phyloP scores from a whole-genome alignment of 2,113 vertebrate genomes.

The Hippolais icterina region DNA sequence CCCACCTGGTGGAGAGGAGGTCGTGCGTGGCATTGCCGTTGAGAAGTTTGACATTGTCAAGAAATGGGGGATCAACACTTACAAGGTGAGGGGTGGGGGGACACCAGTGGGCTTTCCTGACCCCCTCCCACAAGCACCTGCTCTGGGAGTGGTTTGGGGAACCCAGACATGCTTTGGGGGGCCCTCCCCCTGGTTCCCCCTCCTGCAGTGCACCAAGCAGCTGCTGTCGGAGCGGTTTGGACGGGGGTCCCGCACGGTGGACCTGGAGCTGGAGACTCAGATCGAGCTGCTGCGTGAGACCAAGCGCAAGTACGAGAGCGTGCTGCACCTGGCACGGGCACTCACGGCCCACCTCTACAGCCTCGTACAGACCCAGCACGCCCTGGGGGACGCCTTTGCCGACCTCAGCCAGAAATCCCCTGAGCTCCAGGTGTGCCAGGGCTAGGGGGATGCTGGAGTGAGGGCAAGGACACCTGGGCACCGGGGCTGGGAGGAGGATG shows the following conservation, averaged over 20 bases:
- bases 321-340: conserved; percentile 87
- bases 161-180: conserved; percentile 68
- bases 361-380: conserved; percentile 96
- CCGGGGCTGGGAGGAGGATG: not conserved
- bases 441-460: not conserved
- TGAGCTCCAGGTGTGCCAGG: conserved; percentile 78
- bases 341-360: conserved; percentile 95
- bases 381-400: conserved; percentile 92
- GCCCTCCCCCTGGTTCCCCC: fast-evolving
- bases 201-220: conserved; percentile 90
- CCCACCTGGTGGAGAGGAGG: conserved; percentile 77
- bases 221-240: conserved; percentile 94
- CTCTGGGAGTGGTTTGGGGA: conserved; percentile 84
- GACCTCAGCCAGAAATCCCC: conserved; percentile 99
- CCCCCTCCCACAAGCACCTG: conserved; percentile 75
- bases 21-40: conserved; percentile 85
- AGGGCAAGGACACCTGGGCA: not conserved
- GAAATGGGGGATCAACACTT: conserved; percentile 97
- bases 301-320: conserved; percentile 91
- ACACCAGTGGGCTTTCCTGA: fast-evolving
- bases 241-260: conserved; percentile 91
- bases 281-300: conserved; percentile 95
- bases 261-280: conserved; percentile 95
- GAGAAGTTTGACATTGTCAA: conserved; percentile 94
- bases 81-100: conserved; percentile 81